phyloP scores from a whole-genome alignment of 2,797 vertebrate genomes.

The Poeciliopsis infans region DNA sequence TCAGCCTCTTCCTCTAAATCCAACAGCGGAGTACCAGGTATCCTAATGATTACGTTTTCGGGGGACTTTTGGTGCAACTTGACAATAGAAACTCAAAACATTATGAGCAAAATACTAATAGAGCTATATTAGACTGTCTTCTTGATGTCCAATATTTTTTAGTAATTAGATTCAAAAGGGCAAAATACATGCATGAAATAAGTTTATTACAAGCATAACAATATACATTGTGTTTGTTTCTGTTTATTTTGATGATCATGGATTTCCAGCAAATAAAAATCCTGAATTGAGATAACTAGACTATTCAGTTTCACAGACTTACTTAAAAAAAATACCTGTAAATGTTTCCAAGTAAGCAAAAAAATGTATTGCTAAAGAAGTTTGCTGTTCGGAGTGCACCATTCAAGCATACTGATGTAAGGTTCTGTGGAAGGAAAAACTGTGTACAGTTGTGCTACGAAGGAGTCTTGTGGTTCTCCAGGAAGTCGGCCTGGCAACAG shows the following conservation, averaged over 20 bases:
- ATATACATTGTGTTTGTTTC: neutral
- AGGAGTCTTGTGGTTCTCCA: neutral
- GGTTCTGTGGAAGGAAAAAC: neutral
- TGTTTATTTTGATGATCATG: neutral
- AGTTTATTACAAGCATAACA: neutral
- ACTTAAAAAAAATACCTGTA: neutral
- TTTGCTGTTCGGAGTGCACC: neutral
- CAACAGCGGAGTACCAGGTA: conserved; percentile 84
- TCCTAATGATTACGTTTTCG: conserved; percentile 31
- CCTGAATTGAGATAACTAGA: neutral
- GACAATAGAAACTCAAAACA: neutral
- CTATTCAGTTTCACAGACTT: neutral
- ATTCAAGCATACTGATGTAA: neutral
- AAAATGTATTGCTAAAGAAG: neutral
- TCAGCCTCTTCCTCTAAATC: conserved; percentile 50
- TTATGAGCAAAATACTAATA: neutral
- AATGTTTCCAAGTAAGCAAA: neutral
- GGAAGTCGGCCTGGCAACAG: neutral
- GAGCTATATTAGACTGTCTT: neutral
- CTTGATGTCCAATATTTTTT: neutral
- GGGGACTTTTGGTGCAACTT: neutral
- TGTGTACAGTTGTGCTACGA: neutral
- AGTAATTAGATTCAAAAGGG: neutral
- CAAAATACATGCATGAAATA: neutral
- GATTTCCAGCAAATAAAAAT: neutral